Evolutionary conservation across 2,113 vertebrate genomes (phyloP).

Genomic region (Enhydra lutris): DNA sequence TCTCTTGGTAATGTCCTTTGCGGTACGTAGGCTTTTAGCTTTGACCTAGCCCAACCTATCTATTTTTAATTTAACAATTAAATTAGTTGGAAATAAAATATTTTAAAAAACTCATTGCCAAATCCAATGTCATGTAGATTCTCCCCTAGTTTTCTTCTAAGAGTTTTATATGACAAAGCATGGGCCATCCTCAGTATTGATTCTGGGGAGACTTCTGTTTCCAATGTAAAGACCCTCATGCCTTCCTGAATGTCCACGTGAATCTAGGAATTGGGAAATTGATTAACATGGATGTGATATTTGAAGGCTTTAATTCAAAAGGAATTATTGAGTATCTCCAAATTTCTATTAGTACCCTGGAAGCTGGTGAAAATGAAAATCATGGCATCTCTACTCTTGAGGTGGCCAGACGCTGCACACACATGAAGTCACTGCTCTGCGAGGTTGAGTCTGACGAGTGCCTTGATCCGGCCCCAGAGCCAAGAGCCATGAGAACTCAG

Average conservation of each 20-base stretch:
- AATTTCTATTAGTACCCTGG: neutral
- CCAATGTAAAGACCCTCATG: neutral
- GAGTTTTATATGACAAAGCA: neutral
- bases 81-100: neutral
- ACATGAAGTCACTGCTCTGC: neutral
- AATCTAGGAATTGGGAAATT: neutral
- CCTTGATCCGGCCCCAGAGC: neutral
- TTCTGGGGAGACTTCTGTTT: neutral
- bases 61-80: neutral
- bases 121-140: neutral
- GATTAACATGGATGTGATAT: neutral
- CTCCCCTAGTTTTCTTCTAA: neutral
- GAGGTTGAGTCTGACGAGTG: neutral
- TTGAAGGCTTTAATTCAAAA: constrained; percentile 16
- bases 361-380: neutral
- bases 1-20: neutral
- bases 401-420: neutral
- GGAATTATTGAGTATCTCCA: neutral
- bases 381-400: neutral
- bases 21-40: neutral
- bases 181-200: neutral
- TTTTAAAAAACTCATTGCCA: neutral
- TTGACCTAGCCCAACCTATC: neutral
- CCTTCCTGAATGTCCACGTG: neutral
- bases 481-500: neutral